A percentile compares a stretch with the other conserved stretches of the same genome.
Evolutionary conservation across 2,797 vertebrate genomes (phyloP).

Genomic region (Tadarida brasiliensis): DNA sequence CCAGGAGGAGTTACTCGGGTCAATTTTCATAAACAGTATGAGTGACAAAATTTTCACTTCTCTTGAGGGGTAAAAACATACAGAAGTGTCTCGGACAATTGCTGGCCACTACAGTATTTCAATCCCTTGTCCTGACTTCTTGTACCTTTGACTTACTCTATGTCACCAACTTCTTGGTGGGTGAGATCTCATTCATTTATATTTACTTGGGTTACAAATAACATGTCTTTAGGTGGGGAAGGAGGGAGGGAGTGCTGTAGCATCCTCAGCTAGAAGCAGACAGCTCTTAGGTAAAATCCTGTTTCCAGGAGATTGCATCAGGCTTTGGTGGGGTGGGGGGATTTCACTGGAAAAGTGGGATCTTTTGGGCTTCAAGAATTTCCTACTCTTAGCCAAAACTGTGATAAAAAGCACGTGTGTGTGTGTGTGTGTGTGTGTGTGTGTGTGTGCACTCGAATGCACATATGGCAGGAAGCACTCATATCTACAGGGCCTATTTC

Average conservation of each 20-base stretch:
- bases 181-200: not conserved
- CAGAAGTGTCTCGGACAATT: not conserved
- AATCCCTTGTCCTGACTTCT: not conserved
- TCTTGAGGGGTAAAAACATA: not conserved
- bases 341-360: not conserved
- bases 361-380: not conserved
- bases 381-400: not conserved
- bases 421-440: not conserved
- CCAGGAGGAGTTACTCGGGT: fast-evolving
- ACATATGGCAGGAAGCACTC: not conserved
- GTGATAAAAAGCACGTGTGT: fast-evolving
- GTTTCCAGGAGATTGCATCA: not conserved
- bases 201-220: not conserved
- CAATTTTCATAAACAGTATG: slow-evolving; percentile 15
- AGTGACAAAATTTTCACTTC: not conserved
- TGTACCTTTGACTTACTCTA: not conserved
- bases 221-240: not conserved
- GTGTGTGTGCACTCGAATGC: not conserved
- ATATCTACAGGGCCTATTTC: not conserved
- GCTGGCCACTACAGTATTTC: not conserved
- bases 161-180: not conserved
- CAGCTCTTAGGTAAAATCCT: not conserved
- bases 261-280: not conserved
- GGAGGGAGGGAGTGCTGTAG: not conserved
- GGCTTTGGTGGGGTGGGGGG: not conserved